Base-by-base conservation (phyloP, 1,140 invertebrate species). In the Drosophila ananassae region DNA sequence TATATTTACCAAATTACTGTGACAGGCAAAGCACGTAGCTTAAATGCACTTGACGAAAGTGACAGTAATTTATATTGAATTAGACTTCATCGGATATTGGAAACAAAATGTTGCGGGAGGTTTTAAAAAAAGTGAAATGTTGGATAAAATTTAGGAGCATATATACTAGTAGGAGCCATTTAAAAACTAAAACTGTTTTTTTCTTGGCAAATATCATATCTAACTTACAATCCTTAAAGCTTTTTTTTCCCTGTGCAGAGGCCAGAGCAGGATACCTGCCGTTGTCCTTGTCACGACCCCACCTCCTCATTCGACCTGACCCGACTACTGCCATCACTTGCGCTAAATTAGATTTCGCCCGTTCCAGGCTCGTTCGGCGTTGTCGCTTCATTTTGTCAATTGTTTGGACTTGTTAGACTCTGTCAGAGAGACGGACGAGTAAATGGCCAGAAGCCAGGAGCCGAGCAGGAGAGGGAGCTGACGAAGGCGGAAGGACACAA, bases 341-440 rank as follows among this genome's bases (percentile, higher is more conserved):
- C 71, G 78, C 82, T 89, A 87, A 87, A 87, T 87, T 87, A 87
- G 82, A 87, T 87, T 87, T 78, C 57, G 60, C 62, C 62, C 80
- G 73, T 81, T 81, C 61, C 64, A 64, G 62, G 50, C 66, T 77
- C 59, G 44, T 63, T 74, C 74, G 58, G 58, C 77, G 68, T 66
- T 85, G 83, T 89, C 79, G 82, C 74, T 87, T 87, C 82, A 87
- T 87, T 87, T 82, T 82, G 82, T 84, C 79, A 79, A 75, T 77
- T 81, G 68, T 64, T 81, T 61, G 77, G 58, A 75, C 77, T 69
- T 79, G 78, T 81, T 81, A 82, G 72, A 47, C 78, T 54, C 64
- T 13, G 44, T 47, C 44, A 47, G 57, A 44, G 3, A 21, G 55
- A 53, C 59, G 60, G 60, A 64, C 67, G 68, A 77, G 67, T 60